phyloP scores from a whole-genome alignment of 2,888 invertebrate species.

The Cataglyphis cursor region DNA sequence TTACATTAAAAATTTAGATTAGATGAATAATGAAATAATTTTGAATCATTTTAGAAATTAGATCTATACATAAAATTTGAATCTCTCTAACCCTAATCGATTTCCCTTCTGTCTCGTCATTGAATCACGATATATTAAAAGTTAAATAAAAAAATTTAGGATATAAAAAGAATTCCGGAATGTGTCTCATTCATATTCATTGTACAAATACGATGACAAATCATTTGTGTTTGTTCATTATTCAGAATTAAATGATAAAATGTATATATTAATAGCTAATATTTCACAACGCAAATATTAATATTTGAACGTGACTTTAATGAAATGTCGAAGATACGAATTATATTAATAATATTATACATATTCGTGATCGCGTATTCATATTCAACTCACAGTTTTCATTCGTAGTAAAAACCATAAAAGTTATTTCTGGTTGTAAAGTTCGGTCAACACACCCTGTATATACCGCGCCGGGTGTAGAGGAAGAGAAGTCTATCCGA shows the following conservation, averaged over 20 bases:
- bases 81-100: background rate
- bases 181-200: background rate
- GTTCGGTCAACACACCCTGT: constrained; percentile 12
- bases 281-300: constrained; percentile 1
- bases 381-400: constrained; percentile 23
- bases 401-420: constrained; percentile 6
- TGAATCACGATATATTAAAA: background rate
- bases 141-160: background rate
- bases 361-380: background rate
- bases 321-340: background rate
- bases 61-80: background rate
- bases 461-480: constrained; percentile 1
- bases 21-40: background rate
- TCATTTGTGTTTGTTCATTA: background rate
- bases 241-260: background rate
- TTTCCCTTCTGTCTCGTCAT: background rate
- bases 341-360: background rate
- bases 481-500: constrained; percentile 36
- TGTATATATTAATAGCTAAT: constrained; percentile 18
- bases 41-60: background rate
- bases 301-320: constrained; percentile 6
- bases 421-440: constrained; percentile 3
- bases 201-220: background rate
- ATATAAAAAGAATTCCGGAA: background rate
- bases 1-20: no score